Percentiles rank a stretch among this genome's conserved stretches.
These are phyloP conservation scores for Promerops cafer DNA, from an alignment of 2,113 vertebrate genomes.

Conservation along the genomic window DNA sequence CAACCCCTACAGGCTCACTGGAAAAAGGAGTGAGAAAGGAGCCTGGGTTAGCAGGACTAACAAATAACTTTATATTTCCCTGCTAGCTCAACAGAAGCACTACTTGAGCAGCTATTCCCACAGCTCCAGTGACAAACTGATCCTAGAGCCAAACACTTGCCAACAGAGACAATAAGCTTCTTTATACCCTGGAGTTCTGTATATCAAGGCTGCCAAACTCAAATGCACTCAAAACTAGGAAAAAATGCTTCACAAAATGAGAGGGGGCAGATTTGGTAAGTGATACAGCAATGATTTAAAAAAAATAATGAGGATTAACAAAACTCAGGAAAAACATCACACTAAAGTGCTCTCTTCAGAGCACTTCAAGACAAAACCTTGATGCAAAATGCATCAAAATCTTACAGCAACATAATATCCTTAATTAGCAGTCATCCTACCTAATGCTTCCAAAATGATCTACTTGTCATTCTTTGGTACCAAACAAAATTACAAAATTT, in stretches of 20 bases:
- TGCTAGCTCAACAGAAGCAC: not conserved
- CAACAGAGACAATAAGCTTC: not conserved
- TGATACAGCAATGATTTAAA: not conserved
- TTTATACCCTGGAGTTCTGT: not conserved
- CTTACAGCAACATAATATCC: not conserved
- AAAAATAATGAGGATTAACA: not conserved
- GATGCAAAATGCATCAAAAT: not conserved
- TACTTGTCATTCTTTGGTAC: not conserved
- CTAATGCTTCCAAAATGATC: not conserved
- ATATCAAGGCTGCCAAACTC: not conserved
- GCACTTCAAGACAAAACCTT: not conserved
- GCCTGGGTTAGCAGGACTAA: not conserved
- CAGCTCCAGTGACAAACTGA: not conserved
- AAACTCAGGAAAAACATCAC: not conserved
- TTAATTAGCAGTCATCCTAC: not conserved
- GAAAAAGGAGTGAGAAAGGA: not conserved
- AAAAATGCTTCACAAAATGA: not conserved
- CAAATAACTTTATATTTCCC: not conserved
- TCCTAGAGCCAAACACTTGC: not conserved
- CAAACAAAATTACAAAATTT: not conserved
- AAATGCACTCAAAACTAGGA: not conserved
- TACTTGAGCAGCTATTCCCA: not conserved
- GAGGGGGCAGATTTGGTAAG: not conserved
- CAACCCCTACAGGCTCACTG: not conserved
- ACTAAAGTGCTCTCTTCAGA: not conserved